Conservation (phyloP, 2,797 vertebrate species). For the Ptychobarbus kaznakovi region DNA sequence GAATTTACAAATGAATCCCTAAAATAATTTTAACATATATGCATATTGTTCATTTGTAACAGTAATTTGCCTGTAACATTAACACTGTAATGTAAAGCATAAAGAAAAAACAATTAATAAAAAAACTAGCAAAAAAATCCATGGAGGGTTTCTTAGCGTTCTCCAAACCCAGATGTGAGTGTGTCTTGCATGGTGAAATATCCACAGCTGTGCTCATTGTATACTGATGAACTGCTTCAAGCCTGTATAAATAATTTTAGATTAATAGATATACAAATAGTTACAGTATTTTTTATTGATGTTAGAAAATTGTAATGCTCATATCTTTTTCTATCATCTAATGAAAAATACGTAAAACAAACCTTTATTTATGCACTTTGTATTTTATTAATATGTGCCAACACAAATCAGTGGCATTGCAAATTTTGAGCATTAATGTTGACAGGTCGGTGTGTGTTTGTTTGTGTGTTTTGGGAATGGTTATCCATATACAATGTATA, state of each 20-base stretch:
- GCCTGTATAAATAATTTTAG: slow-evolving; percentile 6
- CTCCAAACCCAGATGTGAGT: neutral
- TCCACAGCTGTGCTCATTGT: slow-evolving; percentile 27
- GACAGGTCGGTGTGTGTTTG: neutral
- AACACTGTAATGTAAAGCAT: neutral
- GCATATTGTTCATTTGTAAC: neutral
- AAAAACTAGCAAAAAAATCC: neutral
- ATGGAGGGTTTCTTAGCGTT: neutral
- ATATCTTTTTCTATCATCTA: neutral
- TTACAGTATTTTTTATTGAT: slow-evolving; percentile 1
- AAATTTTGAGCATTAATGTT: slow-evolving; percentile 11
- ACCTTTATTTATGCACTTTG: neutral
- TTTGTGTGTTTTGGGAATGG: slow-evolving; percentile 5
- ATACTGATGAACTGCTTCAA: slow-evolving; percentile 17
- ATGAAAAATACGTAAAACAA: neutral
- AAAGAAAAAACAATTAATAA: neutral
- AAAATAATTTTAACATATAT: neutral
- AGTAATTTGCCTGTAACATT: neutral
- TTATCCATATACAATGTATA: slow-evolving; percentile 2
- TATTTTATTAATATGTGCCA: neutral
- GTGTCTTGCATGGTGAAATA: slow-evolving; percentile 11
- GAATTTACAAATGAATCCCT: neutral
- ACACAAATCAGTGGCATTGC: neutral
- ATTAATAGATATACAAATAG: neutral
- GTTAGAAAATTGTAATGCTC: neutral